Evolutionary conservation across 1,140 invertebrate genomes (phyloP), one percentile per base, ranked within the genome.

Genomic region (Psilanteris sp.): DNA sequence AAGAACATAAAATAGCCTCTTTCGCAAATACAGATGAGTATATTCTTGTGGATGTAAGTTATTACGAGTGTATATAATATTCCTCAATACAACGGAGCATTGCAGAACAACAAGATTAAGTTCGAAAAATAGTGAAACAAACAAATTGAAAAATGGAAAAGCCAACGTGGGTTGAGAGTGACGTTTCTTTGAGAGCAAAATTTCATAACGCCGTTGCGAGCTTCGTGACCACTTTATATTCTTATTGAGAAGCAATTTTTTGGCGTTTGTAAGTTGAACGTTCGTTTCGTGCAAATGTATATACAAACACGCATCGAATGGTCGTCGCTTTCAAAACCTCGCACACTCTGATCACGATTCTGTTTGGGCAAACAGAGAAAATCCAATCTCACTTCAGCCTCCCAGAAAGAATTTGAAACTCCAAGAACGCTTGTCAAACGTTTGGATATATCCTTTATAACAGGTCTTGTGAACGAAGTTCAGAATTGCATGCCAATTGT

Each of bases 401-500:
- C 24, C 26, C 5, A 27, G 41, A 71, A 80, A 77, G 41, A 46
- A 59, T 67, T 71, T 52, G 34, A 57, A 62, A 75, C 66, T 73
- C 34, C 15, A 43, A 54, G 46, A 71, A 74, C 48, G 59, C 71
- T 68, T 55, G 68, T 78, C 79, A 78, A 80, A 78, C 61, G 64
- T 52, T 75, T 43, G 48, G 39, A 75, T 75, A 59, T 70, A 78
- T 74, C 76, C 59, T 72, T 75, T 70, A 76, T 70, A 71, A 71
- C 41, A 57, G 67, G 54, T 74, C 68, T 76, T 61, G 62, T 29
- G 64, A 55, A 36, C 54, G 55, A 52, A 71, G 59, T 77, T 72
- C 36, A n/a, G 72, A 72, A 79, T 81, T 67, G 79, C 79, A 78
- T 79, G 72, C 74, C 79, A 81, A 81, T 79, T 74, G 64, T 67